Percentiles rank a stretch among this genome's conserved stretches.
Conservation (phyloP, 2,888 invertebrate species). For the Drosophila ochracea region DNA sequence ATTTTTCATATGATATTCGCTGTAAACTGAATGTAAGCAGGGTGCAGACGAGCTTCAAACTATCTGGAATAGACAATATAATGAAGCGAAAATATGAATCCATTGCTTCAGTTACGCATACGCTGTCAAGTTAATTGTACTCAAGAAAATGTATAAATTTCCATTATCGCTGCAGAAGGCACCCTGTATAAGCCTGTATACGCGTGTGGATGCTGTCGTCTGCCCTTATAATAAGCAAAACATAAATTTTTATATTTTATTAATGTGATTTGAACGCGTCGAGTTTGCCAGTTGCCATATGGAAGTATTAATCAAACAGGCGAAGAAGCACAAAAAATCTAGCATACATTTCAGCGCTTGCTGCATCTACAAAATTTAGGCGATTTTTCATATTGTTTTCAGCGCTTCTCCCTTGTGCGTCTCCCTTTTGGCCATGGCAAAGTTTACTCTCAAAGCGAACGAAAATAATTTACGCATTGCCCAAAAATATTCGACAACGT, state of each 20-base stretch:
- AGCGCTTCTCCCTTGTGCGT: slow-evolving; percentile 14
- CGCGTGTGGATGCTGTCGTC: slow-evolving; percentile 34
- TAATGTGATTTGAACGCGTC: slow-evolving; percentile 75
- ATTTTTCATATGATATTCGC: slow-evolving; percentile 68
- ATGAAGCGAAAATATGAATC: neutral
- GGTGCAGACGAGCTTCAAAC: slow-evolving; percentile 23
- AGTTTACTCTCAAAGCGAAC: slow-evolving; percentile 41
- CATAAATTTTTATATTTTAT: slow-evolving; percentile 81
- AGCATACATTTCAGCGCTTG: slow-evolving; percentile 56
- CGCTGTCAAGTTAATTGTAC: slow-evolving; percentile 26
- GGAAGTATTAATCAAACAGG: slow-evolving; percentile 73
- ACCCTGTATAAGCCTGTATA: slow-evolving; percentile 49
- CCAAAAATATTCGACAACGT: slow-evolving; percentile 56
- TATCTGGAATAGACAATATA: neutral
- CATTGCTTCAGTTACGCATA: neutral
- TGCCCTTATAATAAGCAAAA: slow-evolving; percentile 68
- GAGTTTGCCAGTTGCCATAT: slow-evolving; percentile 76
- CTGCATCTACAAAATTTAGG: slow-evolving; percentile 72
- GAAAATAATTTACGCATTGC: slow-evolving; percentile 75
- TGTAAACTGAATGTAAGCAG: slow-evolving; percentile 23
- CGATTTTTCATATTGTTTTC: slow-evolving; percentile 72
- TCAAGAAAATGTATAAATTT: neutral
- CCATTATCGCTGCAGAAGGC: slow-evolving; percentile 1
- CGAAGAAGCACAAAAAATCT: slow-evolving; percentile 25
- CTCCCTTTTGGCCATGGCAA: slow-evolving; percentile 22